Percentiles rank a stretch among this genome's conserved stretches.
Conservation (phyloP, 2,797 vertebrate species). For the Phrynocephalus vlangalii region DNA sequence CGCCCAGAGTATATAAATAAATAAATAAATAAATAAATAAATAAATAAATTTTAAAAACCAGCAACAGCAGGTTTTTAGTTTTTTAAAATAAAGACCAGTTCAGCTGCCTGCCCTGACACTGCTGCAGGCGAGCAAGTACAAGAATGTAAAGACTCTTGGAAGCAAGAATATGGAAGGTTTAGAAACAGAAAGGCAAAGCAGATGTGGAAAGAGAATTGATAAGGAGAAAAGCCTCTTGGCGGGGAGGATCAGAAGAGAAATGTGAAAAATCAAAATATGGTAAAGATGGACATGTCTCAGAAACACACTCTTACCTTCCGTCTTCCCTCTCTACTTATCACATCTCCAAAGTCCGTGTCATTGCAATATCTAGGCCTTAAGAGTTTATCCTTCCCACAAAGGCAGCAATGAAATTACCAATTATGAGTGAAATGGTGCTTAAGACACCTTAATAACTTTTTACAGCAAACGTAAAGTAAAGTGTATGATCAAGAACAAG, state of each 20-base stretch:
- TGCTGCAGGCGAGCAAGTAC: neutral
- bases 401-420: slow-evolving; percentile 36
- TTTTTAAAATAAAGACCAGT: no score
- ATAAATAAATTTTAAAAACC: no score
- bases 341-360: slow-evolving; percentile 3
- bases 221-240: neutral
- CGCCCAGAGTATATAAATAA: no score
- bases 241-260: neutral
- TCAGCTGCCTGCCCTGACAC: no score
- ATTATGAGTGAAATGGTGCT: slow-evolving; percentile 46
- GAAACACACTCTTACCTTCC: neutral
- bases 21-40: no score
- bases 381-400: slow-evolving; percentile 18
- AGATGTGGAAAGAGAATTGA: neutral
- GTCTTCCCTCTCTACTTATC: neutral
- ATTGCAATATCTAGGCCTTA: neutral
- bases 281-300: neutral
- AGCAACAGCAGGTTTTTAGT: no score
- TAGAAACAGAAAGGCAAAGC: neutral
- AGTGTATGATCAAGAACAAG: slow-evolving; percentile 39
- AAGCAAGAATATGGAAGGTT: neutral
- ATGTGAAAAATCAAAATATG: neutral
- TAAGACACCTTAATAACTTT: slow-evolving; percentile 39
- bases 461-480: slow-evolving; percentile 21
- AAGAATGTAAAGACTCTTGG: neutral